Conservation (phyloP, 2,797 vertebrate species). For the Propithecus perrieri region DNA sequence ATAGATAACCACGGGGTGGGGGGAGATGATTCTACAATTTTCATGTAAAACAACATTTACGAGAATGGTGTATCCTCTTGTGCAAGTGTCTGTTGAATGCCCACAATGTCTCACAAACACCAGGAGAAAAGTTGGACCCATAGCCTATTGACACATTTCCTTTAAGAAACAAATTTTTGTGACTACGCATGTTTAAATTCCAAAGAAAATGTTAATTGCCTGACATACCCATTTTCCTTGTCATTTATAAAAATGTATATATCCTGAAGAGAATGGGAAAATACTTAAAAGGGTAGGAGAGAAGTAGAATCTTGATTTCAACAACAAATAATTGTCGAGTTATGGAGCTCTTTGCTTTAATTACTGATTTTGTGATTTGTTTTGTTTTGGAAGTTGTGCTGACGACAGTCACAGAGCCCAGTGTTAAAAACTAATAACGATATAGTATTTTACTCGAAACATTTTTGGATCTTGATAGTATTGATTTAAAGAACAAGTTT, state of each 20-base stretch:
- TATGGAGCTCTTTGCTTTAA: slow-evolving; percentile 81
- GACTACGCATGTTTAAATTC: slow-evolving; percentile 62
- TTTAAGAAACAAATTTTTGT: slow-evolving; percentile 56
- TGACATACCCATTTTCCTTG: slow-evolving; percentile 77
- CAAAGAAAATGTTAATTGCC: slow-evolving; percentile 73
- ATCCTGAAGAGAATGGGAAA: background rate
- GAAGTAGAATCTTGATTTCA: background rate
- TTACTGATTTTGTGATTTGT: slow-evolving; percentile 83
- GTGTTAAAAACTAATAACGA: slow-evolving; percentile 84
- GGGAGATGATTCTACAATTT: slow-evolving; percentile 79
- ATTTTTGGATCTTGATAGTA: slow-evolving; percentile 81
- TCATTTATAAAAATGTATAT: slow-evolving; percentile 75
- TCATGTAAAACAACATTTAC: slow-evolving; percentile 77
- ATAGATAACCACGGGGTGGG: slow-evolving; percentile 81
- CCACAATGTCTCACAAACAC: slow-evolving; percentile 57
- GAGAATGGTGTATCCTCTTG: background rate
- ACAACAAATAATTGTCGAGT: slow-evolving; percentile 72
- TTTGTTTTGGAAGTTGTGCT: slow-evolving; percentile 79
- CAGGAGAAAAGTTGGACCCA: slow-evolving; percentile 68
- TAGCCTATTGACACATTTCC: slow-evolving; percentile 57
- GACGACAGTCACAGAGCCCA: slow-evolving; percentile 75
- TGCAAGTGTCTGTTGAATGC: background rate
- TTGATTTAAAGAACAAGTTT: slow-evolving; percentile 66
- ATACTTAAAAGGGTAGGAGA: background rate
- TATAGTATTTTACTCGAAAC: slow-evolving; percentile 83